Conservation (phyloP, 2,113 vertebrate genomes). For the Dunckerocampus dactyliophorus region DNA sequence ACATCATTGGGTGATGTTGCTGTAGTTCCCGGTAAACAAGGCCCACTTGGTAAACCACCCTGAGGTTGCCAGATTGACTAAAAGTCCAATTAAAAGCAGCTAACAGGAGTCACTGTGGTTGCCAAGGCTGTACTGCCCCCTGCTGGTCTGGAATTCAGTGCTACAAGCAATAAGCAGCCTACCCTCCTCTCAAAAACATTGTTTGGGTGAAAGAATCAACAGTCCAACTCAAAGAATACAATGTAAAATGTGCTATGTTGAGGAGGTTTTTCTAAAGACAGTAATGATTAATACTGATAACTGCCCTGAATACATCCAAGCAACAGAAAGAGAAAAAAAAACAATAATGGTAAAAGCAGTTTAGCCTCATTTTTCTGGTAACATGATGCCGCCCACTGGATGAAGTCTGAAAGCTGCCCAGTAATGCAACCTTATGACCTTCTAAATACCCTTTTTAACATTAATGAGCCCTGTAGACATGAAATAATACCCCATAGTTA, state of each 20-base stretch:
- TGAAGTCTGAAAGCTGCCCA: not conserved
- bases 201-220: too few relatives aligned
- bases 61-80: too few relatives aligned
- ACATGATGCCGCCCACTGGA: not conserved
- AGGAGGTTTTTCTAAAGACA: not conserved
- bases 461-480: too few relatives aligned
- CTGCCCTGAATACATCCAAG: not conserved
- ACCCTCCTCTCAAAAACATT: not conserved
- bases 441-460: too few relatives aligned
- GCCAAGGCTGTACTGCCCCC: conserved; percentile 52
- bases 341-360: not conserved
- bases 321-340: not conserved
- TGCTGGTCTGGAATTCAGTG: conserved; percentile 41
- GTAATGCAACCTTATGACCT: too few relatives aligned
- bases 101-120: not conserved
- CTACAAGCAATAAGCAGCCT: not conserved
- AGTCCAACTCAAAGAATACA: not conserved
- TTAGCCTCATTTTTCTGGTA: conserved; percentile 1
- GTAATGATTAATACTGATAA: not conserved
- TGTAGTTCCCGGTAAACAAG: too few relatives aligned
- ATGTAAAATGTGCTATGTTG: not conserved
- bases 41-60: too few relatives aligned
- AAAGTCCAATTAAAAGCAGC: conserved; percentile 3
- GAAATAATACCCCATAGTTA: too few relatives aligned
- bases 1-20: too few relatives aligned